phyloP scores from a whole-genome alignment of 1,140 invertebrate genomes.

The Lepidotrigona ventralis region DNA sequence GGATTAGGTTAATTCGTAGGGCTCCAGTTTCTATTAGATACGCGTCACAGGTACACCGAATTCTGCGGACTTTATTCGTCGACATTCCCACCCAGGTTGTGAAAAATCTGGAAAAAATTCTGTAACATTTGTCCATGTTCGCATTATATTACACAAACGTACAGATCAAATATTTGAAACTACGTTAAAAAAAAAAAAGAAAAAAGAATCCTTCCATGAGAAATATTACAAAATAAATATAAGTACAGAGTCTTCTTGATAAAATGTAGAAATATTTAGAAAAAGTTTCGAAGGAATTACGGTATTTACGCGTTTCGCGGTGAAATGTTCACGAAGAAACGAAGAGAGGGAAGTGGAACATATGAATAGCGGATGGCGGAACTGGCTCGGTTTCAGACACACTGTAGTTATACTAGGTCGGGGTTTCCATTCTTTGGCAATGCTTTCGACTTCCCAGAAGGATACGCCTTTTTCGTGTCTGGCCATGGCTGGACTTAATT shows the following conservation, averaged over 20 bases:
- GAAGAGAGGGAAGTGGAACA: background rate
- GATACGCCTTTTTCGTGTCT: constrained; percentile 63
- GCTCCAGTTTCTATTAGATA: no score
- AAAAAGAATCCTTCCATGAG: no score
- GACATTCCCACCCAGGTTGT: background rate
- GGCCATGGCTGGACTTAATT: constrained; percentile 58
- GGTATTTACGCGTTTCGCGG: background rate
- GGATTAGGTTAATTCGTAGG: background rate
- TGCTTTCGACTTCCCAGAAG: constrained; percentile 51
- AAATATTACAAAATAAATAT: no score
- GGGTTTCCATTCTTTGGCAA: constrained; percentile 47
- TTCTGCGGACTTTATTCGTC: background rate
- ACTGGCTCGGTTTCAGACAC: constrained; percentile 58
- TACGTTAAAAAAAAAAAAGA: no score
- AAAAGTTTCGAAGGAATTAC: background rate
- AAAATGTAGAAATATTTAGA: background rate
- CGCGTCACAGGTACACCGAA: background rate
- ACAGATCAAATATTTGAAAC: background rate
- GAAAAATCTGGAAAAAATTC: background rate
- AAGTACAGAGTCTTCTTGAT: no score
- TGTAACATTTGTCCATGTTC: background rate
- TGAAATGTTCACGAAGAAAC: constrained; percentile 10
- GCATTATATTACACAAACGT: background rate
- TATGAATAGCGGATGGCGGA: constrained; percentile 26
- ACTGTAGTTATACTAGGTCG: constrained; percentile 49